These are phyloP conservation scores for Anser cygnoides DNA, from an alignment of 2,113 vertebrate species.

Conservation along the genomic window DNA sequence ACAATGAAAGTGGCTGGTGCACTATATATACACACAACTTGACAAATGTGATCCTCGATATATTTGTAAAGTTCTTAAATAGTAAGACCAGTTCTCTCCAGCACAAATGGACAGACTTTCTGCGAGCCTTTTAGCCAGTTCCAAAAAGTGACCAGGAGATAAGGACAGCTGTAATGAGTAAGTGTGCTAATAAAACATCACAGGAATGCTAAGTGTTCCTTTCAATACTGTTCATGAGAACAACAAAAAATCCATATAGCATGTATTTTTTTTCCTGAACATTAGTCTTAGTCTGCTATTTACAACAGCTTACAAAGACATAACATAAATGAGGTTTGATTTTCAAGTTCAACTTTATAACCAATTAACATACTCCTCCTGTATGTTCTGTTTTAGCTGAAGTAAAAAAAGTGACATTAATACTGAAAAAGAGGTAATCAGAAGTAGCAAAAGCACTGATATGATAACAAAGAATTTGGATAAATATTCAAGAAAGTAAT, in stretches of 20 bases:
- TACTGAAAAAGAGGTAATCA: constrained; percentile 75
- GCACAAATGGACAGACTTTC: not conserved
- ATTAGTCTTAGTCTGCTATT: constrained; percentile 71
- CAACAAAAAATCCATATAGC: constrained; percentile 20
- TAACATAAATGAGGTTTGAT: constrained; percentile 72
- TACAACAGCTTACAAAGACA: constrained; percentile 74
- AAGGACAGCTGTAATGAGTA: constrained; percentile 40
- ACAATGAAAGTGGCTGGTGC: constrained; percentile 50
- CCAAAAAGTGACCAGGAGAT: constrained; percentile 29
- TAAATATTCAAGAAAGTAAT: constrained; percentile 57
- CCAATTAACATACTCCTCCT: constrained; percentile 60
- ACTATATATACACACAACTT: not conserved
- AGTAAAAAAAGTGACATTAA: constrained; percentile 78
- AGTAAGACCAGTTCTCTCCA: constrained; percentile 40
- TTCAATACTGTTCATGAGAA: constrained; percentile 67
- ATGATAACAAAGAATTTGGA: constrained; percentile 47
- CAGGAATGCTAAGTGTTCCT: constrained; percentile 40
- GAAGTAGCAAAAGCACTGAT: constrained; percentile 64
- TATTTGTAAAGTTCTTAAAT: constrained; percentile 40
- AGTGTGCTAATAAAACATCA: constrained; percentile 49
- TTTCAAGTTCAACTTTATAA: constrained; percentile 75
- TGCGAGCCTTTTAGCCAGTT: not conserved
- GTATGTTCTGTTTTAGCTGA: constrained; percentile 57
- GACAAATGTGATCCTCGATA: constrained; percentile 46
- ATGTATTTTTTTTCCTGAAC: constrained; percentile 30